Conservation (phyloP, 2,888 invertebrate genomes). For the Sclerodermus sp. region DNA sequence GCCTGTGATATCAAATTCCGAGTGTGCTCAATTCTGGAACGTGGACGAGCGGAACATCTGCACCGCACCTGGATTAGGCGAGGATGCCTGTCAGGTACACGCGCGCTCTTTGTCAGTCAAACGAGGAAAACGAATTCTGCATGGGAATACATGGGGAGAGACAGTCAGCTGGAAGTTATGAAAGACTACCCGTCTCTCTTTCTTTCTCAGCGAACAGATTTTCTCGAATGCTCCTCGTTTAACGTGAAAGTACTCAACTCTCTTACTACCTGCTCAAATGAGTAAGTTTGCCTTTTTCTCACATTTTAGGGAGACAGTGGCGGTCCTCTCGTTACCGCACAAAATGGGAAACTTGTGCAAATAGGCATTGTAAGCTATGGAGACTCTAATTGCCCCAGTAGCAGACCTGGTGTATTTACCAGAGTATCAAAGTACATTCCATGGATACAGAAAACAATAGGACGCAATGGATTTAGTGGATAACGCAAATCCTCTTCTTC, state of each 20-base stretch:
- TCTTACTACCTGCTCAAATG: no score
- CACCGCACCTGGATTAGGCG: conserved; percentile 18
- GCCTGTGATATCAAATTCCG: conserved; percentile 20
- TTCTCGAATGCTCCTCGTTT: no score
- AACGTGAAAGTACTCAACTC: no score
- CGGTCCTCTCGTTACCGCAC: conserved; percentile 28
- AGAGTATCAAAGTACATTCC: conserved; percentile 16
- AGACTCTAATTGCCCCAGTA: conserved; percentile 29
- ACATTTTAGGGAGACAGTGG: conserved; percentile 35
- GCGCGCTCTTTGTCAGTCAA: background rate
- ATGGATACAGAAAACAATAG: conserved; percentile 29
- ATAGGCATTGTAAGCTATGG: conserved; percentile 40
- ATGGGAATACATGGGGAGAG: no score
- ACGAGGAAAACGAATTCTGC: no score
- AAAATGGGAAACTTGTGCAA: conserved; percentile 21
- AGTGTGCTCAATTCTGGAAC: conserved; percentile 24
- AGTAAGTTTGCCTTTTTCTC: background rate
- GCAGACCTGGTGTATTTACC: conserved; percentile 28
- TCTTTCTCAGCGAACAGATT: no score
- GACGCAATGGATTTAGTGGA: background rate
- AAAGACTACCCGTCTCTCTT: no score
- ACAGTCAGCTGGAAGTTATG: no score
- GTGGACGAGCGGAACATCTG: conserved; percentile 24
- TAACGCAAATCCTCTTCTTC: no score
- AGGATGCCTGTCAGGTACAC: conserved; percentile 34